These are phyloP conservation scores for Eulithis testata DNA, from an alignment of 2,888 invertebrate species.

Conservation along the genomic window DNA sequence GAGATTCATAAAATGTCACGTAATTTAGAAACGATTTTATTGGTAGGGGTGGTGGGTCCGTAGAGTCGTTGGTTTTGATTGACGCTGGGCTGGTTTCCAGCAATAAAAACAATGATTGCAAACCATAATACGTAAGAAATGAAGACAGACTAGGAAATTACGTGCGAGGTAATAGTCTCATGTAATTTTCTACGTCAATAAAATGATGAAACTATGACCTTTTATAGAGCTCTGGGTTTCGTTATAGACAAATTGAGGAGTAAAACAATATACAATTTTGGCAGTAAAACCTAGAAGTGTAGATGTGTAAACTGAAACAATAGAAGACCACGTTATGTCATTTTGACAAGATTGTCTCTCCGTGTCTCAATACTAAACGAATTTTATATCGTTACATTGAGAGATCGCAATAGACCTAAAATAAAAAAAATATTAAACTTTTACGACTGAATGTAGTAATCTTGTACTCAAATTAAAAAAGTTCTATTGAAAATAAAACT, in stretches of 20 bases:
- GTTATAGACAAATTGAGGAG: neutral
- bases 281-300: neutral
- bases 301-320: neutral
- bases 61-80: no score
- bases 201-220: constrained; percentile 37
- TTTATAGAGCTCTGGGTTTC: constrained; percentile 28
- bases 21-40: no score
- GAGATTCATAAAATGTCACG: no score
- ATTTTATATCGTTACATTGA: no score
- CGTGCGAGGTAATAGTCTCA: constrained; percentile 33
- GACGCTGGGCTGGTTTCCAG: constrained; percentile 1
- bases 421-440: no score
- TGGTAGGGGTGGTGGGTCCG: no score
- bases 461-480: no score
- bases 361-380: no score
- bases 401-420: no score
- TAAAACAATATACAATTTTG: constrained; percentile 4
- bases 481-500: no score
- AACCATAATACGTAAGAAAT: constrained; percentile 30
- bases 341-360: no score
- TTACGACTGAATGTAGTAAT: no score
- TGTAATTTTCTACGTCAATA: constrained; percentile 35
- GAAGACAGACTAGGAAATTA: constrained; percentile 28
- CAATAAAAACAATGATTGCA: constrained; percentile 19
- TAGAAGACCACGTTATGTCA: neutral